Evolutionary conservation across 1,140 invertebrate species (phyloP).

Genomic region (Monochamus saltuarius): DNA sequence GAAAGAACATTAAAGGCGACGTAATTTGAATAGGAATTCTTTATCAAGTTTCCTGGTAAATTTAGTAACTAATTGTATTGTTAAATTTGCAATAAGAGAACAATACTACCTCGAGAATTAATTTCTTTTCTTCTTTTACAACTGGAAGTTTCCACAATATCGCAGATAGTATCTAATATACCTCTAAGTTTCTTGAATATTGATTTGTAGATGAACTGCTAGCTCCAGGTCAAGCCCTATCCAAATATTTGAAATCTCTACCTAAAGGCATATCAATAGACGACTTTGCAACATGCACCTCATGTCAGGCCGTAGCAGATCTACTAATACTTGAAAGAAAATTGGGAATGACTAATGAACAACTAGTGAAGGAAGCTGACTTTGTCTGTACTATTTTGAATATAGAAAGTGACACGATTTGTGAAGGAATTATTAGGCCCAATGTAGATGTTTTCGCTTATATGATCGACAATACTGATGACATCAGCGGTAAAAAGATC

Average conservation of each 20-base stretch:
- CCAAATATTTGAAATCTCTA: too few species aligned
- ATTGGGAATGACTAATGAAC: conserved; percentile 7
- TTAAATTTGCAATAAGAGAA: too few species aligned
- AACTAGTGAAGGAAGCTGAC: conserved; percentile 7
- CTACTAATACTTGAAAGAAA: conserved; percentile 17
- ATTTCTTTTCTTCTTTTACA: too few species aligned
- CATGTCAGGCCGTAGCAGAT: conserved; percentile 16
- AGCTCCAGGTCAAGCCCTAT: too few species aligned
- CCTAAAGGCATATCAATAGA: not conserved
- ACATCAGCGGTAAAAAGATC: not conserved
- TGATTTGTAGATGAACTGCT: too few species aligned
- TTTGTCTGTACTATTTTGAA: conserved; percentile 7
- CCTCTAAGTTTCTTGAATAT: too few species aligned
- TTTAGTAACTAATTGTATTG: too few species aligned
- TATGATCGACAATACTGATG: not conserved
- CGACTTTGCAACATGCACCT: conserved; percentile 11
- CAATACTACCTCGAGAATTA: too few species aligned
- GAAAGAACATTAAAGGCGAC: conserved; percentile 58
- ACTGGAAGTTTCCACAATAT: too few species aligned
- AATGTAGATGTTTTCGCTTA: conserved; percentile 6
- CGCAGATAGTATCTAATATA: too few species aligned
- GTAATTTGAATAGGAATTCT: not conserved
- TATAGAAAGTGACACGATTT: conserved; percentile 20
- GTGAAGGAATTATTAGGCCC: conserved; percentile 16
- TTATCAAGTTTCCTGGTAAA: too few species aligned